Conservation (phyloP, 2,888 invertebrate genomes). For the Therioaphis trifolii region DNA sequence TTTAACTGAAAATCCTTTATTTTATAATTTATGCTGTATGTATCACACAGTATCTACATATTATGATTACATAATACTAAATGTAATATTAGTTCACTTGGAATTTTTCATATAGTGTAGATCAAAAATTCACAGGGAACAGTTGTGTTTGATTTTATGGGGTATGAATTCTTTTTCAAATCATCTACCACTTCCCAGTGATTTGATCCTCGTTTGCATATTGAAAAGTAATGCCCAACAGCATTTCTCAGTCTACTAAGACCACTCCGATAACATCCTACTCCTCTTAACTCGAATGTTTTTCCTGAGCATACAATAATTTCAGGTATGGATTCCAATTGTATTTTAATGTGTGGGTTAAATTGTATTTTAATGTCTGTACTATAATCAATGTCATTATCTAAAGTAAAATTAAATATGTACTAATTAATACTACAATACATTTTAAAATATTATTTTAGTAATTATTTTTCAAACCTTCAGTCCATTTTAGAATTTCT, state of each 20-base stretch:
- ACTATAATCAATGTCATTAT: not conserved
- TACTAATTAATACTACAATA: not conserved
- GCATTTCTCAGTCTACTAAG: not conserved
- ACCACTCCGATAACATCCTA: not conserved
- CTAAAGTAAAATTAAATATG: slow-evolving; percentile 9
- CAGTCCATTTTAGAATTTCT: not conserved
- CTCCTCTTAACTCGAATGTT: not conserved
- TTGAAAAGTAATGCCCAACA: not conserved
- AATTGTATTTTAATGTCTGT: not conserved
- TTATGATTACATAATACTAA: no score
- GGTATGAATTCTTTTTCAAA: not conserved
- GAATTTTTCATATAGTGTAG: not conserved
- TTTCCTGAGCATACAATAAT: not conserved
- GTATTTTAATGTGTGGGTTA: not conserved
- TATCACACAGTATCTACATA: no score
- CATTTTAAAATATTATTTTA: not conserved
- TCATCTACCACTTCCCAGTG: not conserved
- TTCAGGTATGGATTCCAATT: not conserved
- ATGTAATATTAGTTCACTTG: no score
- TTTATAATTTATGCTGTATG: no score
- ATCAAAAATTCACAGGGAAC: not conserved
- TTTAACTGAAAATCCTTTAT: no score
- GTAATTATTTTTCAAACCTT: not conserved
- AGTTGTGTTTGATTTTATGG: not conserved
- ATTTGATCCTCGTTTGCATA: not conserved